These are phyloP conservation scores for Pemphigus obesinymphae DNA, from an alignment of 1,140 invertebrate genomes.

Conservation along the genomic window DNA sequence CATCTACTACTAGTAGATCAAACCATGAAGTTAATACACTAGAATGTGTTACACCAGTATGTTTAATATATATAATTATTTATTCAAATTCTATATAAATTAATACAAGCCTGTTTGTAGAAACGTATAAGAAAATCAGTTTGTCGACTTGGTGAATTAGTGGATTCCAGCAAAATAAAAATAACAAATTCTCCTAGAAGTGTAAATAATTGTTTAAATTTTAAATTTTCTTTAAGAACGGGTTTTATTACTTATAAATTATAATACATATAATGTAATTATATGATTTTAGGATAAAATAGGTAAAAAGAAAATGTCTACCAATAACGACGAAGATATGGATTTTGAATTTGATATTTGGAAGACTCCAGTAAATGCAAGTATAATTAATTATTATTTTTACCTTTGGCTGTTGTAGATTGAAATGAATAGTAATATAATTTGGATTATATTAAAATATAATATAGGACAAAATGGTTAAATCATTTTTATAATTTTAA, in stretches of 20 bases:
- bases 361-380: constrained; percentile 4
- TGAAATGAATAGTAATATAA: not conserved
- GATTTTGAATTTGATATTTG: constrained; percentile 1
- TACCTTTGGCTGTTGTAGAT: no score
- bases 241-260: not conserved
- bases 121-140: not conserved
- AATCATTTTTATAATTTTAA: no score
- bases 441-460: no score
- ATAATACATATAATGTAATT: no score
- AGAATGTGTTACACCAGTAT: not conserved
- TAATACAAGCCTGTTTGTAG: not conserved
- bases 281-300: not conserved
- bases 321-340: not conserved
- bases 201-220: not conserved
- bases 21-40: not conserved
- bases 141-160: not conserved
- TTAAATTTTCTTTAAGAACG: not conserved
- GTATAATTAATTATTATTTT: not conserved
- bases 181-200: not conserved
- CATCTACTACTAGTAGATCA: not conserved
- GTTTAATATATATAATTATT: not conserved
- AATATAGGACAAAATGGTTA: no score
- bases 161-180: not conserved
- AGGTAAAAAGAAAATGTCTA: not conserved
- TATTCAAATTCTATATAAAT: not conserved